Conservation (phyloP, 2,113 vertebrate genomes). For the Nyctereutes procyonoides region DNA sequence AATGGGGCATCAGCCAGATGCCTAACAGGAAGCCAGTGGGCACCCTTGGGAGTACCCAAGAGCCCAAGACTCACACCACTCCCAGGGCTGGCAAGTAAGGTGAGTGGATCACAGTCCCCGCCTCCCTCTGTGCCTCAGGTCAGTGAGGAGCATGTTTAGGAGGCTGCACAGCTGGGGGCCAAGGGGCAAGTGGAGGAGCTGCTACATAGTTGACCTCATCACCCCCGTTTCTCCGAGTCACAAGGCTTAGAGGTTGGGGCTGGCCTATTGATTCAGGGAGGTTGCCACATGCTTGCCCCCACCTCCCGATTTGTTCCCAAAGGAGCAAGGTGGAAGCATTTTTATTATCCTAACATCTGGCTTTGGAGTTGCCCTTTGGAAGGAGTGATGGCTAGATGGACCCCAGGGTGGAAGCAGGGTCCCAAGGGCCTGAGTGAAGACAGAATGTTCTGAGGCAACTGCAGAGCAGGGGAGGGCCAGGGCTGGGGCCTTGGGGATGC, state of each 20-base stretch:
- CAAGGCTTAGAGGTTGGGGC: background rate
- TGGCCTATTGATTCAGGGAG: background rate
- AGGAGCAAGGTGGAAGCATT: background rate
- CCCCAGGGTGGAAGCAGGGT: background rate
- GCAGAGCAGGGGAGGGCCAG: background rate
- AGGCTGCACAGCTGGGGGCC: background rate
- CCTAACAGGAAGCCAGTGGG: background rate
- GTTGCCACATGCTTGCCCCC: no score
- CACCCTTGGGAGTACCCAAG: no score
- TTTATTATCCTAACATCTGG: background rate
- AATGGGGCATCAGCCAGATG: background rate
- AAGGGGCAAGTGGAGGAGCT: no score
- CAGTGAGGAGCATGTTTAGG: accelerated
- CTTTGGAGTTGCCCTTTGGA: background rate
- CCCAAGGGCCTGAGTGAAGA: background rate
- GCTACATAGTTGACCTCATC: accelerated
- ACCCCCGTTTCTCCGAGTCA: background rate
- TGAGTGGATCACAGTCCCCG: background rate
- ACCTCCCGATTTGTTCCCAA: background rate
- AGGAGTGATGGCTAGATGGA: background rate
- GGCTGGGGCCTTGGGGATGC: no score
- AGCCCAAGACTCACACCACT: accelerated
- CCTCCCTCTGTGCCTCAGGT: background rate
- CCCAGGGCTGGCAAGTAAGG: background rate
- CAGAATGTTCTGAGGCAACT: background rate